These are phyloP conservation scores for Sphaerophoria taeniata DNA, from an alignment of 2,888 invertebrate species.

Conservation along the genomic window DNA sequence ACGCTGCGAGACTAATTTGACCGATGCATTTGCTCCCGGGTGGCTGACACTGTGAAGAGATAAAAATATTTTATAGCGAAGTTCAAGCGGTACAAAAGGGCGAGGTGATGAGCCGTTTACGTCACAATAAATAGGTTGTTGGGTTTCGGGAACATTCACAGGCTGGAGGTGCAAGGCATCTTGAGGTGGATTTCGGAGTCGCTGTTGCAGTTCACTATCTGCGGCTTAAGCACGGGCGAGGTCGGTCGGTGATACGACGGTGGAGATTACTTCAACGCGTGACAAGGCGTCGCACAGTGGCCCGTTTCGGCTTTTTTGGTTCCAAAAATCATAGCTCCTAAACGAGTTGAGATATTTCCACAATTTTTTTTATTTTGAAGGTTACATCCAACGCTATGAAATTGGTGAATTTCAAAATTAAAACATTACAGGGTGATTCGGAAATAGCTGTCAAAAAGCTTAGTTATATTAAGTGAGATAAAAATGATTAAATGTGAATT, in stretches of 20 bases:
- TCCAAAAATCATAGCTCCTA: no score
- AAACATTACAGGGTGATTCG: no score
- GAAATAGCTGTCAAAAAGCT: no score
- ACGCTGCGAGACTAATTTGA: conserved; percentile 19
- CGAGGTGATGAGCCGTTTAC: background rate
- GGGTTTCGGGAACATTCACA: background rate
- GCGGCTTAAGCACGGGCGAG: background rate
- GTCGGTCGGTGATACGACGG: background rate
- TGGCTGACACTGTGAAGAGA: conserved; percentile 19
- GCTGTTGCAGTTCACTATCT: background rate
- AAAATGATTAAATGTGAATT: no score
- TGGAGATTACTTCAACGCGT: background rate
- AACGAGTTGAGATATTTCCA: no score
- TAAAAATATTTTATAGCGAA: background rate
- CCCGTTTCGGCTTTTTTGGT: no score
- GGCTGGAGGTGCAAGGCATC: background rate
- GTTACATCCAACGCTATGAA: no score
- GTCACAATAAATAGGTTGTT: background rate
- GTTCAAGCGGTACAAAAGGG: background rate
- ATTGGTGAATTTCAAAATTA: no score
- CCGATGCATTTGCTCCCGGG: conserved; percentile 19
- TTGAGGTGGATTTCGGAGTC: background rate
- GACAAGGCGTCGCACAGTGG: conserved; percentile 3
- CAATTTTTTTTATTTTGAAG: no score
- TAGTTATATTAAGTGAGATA: no score